Percentiles rank a stretch among this genome's conserved stretches.
phyloP scores from a whole-genome alignment of 1,140 invertebrate genomes.

The Drosophila santomea region DNA sequence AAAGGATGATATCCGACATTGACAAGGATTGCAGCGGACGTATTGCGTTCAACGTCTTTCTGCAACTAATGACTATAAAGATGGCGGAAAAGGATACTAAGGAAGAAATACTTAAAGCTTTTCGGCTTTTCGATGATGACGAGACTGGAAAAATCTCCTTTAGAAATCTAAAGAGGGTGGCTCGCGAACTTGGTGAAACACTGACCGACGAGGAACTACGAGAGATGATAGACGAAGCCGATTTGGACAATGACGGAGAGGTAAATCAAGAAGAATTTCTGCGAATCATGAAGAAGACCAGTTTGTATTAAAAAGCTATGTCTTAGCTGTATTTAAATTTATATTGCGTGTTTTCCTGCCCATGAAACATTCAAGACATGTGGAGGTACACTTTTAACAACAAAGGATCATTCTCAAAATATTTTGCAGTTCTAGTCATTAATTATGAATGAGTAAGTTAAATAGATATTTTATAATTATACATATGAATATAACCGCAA shows the following conservation, averaged over 20 bases:
- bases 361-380: no score
- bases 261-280: slow-evolving; percentile 98
- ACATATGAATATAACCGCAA: no score
- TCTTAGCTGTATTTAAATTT: no score
- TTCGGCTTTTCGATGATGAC: slow-evolving; percentile 97
- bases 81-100: slow-evolving; percentile 98
- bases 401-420: no score
- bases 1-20: slow-evolving; percentile 95
- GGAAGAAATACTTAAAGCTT: slow-evolving; percentile 98
- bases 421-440: no score
- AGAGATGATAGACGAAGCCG: slow-evolving; percentile 99
- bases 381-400: no score
- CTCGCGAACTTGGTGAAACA: slow-evolving; percentile 96
- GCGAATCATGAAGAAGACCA: slow-evolving; percentile 98
- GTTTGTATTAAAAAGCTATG: slow-evolving; percentile 90
- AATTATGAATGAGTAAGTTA: no score
- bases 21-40: slow-evolving; percentile 94
- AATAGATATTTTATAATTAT: no score
- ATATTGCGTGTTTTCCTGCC: no score
- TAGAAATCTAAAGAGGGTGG: slow-evolving; percentile 97
- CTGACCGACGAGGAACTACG: slow-evolving; percentile 97
- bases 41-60: slow-evolving; percentile 95
- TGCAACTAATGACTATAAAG: slow-evolving; percentile 96
- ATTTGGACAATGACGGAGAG: slow-evolving; percentile 97
- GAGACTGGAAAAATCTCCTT: slow-evolving; percentile 97